Conservation (phyloP, 1,140 invertebrate species). For the Pentalonia nigronervosa region DNA sequence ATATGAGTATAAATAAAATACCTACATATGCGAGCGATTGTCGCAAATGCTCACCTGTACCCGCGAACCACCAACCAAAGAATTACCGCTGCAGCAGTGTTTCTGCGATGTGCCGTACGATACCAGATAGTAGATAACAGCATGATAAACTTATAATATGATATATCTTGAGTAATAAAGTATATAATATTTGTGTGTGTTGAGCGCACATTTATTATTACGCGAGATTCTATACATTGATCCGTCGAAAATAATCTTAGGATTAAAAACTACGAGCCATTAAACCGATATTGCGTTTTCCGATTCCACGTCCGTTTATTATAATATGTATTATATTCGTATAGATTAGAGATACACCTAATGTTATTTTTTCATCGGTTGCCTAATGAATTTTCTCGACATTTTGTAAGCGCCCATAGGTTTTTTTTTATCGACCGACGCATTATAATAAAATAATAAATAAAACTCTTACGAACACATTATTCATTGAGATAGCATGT, state of each 20-base stretch:
- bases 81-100: not conserved
- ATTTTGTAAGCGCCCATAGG: slow-evolving; percentile 3
- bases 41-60: not conserved
- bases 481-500: slow-evolving; percentile 34
- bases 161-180: not conserved
- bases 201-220: too few species aligned
- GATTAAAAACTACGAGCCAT: not conserved
- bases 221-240: not conserved
- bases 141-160: not conserved
- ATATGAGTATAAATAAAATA: not conserved
- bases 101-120: not conserved
- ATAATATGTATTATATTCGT: not conserved
- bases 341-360: not conserved
- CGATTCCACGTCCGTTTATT: not conserved
- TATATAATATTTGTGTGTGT: not conserved
- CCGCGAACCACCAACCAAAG: not conserved
- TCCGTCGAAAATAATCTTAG: not conserved
- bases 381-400: slow-evolving; percentile 23
- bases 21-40: not conserved
- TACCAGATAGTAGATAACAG: not conserved
- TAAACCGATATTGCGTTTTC: not conserved
- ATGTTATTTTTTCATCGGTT: not conserved
- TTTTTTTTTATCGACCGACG: slow-evolving; percentile 22
- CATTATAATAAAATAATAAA: slow-evolving; percentile 15
- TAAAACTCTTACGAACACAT: slow-evolving; percentile 23